Percentiles rank a stretch among this genome's conserved stretches.
These are phyloP conservation scores for Dione juno DNA, from an alignment of 2,888 invertebrate species.

Conservation along the genomic window DNA sequence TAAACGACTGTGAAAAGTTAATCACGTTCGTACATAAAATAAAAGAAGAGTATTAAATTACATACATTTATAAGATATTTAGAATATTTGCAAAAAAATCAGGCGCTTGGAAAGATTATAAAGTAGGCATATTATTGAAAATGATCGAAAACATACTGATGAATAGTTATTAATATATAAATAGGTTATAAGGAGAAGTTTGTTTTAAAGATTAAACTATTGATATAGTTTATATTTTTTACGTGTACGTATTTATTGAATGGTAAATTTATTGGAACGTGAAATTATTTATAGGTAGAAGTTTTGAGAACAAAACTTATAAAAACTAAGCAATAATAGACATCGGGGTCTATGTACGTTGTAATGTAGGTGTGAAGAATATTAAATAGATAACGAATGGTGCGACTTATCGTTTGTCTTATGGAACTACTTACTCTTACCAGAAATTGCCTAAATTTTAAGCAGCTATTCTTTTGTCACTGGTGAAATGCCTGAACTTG, in stretches of 20 bases:
- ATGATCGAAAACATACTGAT: slow-evolving; percentile 81
- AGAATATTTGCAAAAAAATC: slow-evolving; percentile 73
- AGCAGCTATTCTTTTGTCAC: slow-evolving; percentile 73
- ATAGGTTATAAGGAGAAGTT: slow-evolving; percentile 79
- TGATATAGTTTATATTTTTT: slow-evolving; percentile 84
- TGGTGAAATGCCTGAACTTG: slow-evolving; percentile 74
- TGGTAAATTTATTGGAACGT: slow-evolving; percentile 83
- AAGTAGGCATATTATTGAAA: slow-evolving; percentile 83
- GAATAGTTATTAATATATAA: slow-evolving; percentile 84
- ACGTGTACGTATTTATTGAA: slow-evolving; percentile 84
- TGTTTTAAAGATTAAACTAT: slow-evolving; percentile 84
- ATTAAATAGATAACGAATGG: slow-evolving; percentile 75
- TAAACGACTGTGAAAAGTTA: slow-evolving; percentile 70
- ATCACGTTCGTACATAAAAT: slow-evolving; percentile 70
- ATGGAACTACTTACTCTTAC: slow-evolving; percentile 70
- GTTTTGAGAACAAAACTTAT: slow-evolving; percentile 81
- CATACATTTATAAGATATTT: slow-evolving; percentile 71
- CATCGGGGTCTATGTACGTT: slow-evolving; percentile 80
- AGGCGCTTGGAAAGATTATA: slow-evolving; percentile 83
- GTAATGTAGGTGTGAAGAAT: slow-evolving; percentile 75
- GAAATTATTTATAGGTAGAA: slow-evolving; percentile 83
- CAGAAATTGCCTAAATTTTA: slow-evolving; percentile 74
- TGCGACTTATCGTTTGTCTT: slow-evolving; percentile 79
- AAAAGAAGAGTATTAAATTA: slow-evolving; percentile 60
- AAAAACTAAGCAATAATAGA: slow-evolving; percentile 83